These are phyloP conservation scores for Catajapyx aquilonaris DNA, from an alignment of 1,140 invertebrate species.

Conservation along the genomic window DNA sequence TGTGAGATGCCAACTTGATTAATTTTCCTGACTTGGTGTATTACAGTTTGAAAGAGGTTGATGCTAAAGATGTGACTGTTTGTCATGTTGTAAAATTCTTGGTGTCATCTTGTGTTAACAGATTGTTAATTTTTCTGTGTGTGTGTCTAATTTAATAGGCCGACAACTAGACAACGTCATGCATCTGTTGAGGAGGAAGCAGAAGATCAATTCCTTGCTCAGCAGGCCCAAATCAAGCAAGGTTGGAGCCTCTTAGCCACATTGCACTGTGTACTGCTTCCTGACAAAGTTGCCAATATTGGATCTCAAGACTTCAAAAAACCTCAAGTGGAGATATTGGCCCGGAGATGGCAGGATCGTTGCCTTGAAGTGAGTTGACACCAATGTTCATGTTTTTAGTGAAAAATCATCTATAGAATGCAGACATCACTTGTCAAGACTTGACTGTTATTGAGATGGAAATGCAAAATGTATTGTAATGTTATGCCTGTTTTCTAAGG, in stretches of 20 bases:
- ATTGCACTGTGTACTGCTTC: conserved; percentile 84
- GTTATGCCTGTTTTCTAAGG: too few species aligned
- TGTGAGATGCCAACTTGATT: too few species aligned
- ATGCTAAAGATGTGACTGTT: too few species aligned
- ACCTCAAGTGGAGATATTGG: conserved; percentile 91
- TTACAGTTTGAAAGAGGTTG: too few species aligned
- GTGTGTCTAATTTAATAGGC: too few species aligned
- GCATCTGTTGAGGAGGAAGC: conserved; percentile 42
- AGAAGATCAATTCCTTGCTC: conserved; percentile 57
- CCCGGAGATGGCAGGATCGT: conserved; percentile 92
- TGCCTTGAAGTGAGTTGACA: conserved; percentile 60
- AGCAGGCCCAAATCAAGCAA: conserved; percentile 80
- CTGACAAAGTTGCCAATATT: conserved; percentile 56
- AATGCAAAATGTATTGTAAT: neutral
- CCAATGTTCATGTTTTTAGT: conserved; percentile 3
- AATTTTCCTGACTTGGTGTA: too few species aligned
- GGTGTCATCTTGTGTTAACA: too few species aligned
- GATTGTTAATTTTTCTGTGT: too few species aligned
- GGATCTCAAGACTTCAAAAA: conserved; percentile 67
- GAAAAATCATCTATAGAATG: neutral
- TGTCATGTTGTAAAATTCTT: too few species aligned
- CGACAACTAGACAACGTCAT: neutral
- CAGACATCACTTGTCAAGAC: neutral
- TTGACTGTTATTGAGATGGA: conserved; percentile 2
- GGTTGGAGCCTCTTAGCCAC: conserved; percentile 92